Conservation (phyloP, 2,888 invertebrate genomes). For the Eupelmus urozonus region DNA sequence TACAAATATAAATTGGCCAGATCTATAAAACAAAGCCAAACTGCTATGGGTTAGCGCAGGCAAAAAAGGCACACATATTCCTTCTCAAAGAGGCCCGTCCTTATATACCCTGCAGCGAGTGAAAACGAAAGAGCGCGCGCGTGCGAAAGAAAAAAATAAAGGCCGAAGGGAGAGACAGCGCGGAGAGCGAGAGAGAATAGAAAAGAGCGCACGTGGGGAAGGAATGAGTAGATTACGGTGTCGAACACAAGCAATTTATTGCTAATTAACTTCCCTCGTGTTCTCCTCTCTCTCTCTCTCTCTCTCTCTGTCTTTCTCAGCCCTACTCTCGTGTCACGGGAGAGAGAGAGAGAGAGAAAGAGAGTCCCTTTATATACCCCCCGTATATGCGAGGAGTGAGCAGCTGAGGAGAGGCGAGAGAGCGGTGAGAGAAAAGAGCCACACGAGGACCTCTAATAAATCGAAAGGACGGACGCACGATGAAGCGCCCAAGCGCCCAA, state of each 20-base stretch:
- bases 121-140: slow-evolving; percentile 10
- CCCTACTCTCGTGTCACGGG: slow-evolving; percentile 59
- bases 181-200: slow-evolving; percentile 40
- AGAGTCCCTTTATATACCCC: slow-evolving; percentile 55
- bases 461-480: slow-evolving; percentile 60
- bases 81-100: slow-evolving; percentile 45
- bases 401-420: slow-evolving; percentile 15
- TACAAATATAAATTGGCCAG: slow-evolving; percentile 51
- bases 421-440: slow-evolving; percentile 55
- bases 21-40: slow-evolving; percentile 54
- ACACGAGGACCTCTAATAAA: slow-evolving; percentile 62
- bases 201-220: slow-evolving; percentile 32
- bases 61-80: slow-evolving; percentile 48
- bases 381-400: slow-evolving; percentile 39
- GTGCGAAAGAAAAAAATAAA: slow-evolving; percentile 50
- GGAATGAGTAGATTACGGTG: slow-evolving; percentile 61
- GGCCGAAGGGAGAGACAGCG: slow-evolving; percentile 46
- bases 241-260: slow-evolving; percentile 62
- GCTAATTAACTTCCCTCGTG: slow-evolving; percentile 62
- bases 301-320: slow-evolving; percentile 47
- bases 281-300: slow-evolving; percentile 22
- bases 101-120: slow-evolving; percentile 49
- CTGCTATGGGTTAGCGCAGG: no score
- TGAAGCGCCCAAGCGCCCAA: slow-evolving; percentile 40
- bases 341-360: slow-evolving; percentile 32